Conservation (phyloP, 2,797 vertebrate species). For the Chanos chanos region DNA sequence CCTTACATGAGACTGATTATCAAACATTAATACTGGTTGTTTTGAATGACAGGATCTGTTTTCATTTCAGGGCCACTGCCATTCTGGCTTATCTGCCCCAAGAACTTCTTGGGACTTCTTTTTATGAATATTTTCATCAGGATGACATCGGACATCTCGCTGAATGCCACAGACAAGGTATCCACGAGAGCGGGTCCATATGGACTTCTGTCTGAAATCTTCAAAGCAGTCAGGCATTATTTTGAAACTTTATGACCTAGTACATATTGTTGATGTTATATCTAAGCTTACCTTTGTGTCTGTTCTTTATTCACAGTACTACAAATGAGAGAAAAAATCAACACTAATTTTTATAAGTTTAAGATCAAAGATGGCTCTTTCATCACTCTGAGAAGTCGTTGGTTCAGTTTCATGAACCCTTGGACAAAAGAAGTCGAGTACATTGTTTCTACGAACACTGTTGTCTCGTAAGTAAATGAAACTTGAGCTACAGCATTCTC, state of each 20-base stretch:
- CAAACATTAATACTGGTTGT: too few relatives aligned
- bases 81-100: constrained; percentile 93
- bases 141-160: constrained; percentile 91
- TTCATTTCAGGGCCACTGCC: constrained; percentile 79
- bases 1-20: too few relatives aligned
- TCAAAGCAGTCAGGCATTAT: not conserved
- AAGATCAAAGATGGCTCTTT: constrained; percentile 94
- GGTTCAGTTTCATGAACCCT: constrained; percentile 98
- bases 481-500: too few relatives aligned
- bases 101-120: constrained; percentile 93
- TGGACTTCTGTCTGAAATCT: too few relatives aligned
- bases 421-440: constrained; percentile 99
- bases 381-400: constrained; percentile 89
- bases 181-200: not conserved
- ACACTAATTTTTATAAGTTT: constrained; percentile 91
- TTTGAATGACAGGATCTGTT: not conserved
- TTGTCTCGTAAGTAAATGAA: constrained; percentile 82
- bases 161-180: constrained; percentile 95
- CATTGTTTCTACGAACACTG: constrained; percentile 90
- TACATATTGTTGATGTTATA: not conserved
- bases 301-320: constrained; percentile 73
- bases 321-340: constrained; percentile 93
- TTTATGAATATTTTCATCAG: constrained; percentile 98
- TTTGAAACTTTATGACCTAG: constrained; percentile 8
- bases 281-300: not conserved